Evolutionary conservation across 2,113 vertebrate genomes (phyloP).

Genomic region (Megalops atlanticus): DNA sequence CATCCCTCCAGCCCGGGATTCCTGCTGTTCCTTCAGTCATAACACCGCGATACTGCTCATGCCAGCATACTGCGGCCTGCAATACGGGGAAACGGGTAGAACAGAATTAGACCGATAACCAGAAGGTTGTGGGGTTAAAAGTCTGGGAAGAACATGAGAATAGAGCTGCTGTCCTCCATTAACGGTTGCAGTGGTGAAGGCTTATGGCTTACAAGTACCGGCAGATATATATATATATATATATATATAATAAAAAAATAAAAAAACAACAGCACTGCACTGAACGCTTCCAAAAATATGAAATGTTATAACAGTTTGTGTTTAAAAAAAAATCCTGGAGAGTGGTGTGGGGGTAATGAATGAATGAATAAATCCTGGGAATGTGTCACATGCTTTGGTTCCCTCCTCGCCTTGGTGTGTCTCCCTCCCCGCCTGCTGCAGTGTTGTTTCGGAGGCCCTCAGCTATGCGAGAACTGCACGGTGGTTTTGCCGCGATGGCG

Average conservation of each 20-base stretch:
- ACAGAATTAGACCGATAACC: not conserved
- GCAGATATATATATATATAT: no score
- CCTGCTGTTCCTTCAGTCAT: not conserved
- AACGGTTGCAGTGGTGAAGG: not conserved
- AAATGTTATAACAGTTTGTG: no score
- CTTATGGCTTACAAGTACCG: not conserved
- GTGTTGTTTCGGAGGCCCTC: slow-evolving; percentile 46
- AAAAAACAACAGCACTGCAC: no score
- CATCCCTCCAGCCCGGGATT: not conserved
- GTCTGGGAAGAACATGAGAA: not conserved
- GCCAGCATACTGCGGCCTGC: not conserved
- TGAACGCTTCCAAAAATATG: no score
- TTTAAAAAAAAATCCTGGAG: no score
- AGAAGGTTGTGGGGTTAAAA: not conserved
- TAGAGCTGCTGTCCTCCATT: not conserved
- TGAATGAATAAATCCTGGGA: no score
- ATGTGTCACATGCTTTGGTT: no score
- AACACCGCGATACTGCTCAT: not conserved
- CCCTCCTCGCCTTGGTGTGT: slow-evolving; percentile 32
- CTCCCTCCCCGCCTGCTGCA: slow-evolving; percentile 34
- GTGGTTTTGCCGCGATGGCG: slow-evolving; percentile 44
- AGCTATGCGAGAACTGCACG: slow-evolving; percentile 41
- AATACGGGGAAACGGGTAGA: no score
- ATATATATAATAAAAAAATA: no score
- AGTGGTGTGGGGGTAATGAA: no score